Evolutionary conservation across 2,888 invertebrate genomes (phyloP).

Genomic region (Habrosyne pyritoides): DNA sequence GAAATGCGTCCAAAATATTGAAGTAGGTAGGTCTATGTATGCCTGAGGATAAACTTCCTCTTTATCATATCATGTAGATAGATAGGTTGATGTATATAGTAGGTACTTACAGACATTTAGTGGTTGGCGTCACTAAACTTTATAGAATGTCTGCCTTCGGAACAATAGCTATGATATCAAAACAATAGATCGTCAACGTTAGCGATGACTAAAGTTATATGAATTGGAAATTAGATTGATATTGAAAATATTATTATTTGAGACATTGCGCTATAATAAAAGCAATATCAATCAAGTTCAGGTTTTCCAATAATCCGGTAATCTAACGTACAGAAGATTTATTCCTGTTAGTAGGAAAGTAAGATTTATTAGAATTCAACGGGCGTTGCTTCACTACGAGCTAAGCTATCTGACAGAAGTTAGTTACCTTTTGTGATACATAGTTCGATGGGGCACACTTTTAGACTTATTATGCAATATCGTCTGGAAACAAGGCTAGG

Average conservation of each 20-base stretch:
- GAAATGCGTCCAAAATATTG: not conserved
- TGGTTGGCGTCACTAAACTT: not conserved
- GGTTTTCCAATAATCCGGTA: not conserved
- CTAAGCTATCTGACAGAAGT: not conserved
- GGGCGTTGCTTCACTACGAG: not conserved
- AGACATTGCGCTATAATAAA: not conserved
- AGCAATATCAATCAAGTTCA: not conserved
- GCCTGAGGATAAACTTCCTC: not conserved
- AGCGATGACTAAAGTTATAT: conserved; percentile 16
- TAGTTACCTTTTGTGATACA: not conserved
- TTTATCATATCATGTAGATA: no score
- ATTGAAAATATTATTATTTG: not conserved
- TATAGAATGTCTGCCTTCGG: not conserved
- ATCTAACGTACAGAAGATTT: not conserved
- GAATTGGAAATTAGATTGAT: not conserved
- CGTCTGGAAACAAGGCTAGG: no score
- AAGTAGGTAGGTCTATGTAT: not conserved
- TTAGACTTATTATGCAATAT: no score
- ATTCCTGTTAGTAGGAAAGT: not conserved
- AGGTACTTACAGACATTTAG: not conserved
- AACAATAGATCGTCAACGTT: conserved; percentile 31
- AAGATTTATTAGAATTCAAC: not conserved
- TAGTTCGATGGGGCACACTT: not conserved
- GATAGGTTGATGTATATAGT: no score
- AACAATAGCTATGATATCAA: conserved; percentile 33